Evolutionary conservation across 30 jellyfish, hydroid and myxozoan genomes (phyloP).

Genomic region (Nemopilema nomurai): DNA sequence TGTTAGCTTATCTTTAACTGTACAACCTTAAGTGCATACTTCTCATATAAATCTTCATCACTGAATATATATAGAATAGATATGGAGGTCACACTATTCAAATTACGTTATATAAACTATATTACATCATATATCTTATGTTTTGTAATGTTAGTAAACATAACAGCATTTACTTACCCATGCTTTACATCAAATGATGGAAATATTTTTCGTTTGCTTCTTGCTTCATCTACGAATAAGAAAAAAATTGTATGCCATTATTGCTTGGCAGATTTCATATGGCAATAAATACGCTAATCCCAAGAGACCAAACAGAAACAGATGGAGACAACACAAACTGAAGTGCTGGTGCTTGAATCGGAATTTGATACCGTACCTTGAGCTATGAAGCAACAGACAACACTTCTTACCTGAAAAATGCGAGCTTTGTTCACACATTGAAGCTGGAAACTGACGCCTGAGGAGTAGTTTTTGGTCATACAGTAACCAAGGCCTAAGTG

Average conservation of each 20-base stretch:
- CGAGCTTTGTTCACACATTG: not conserved
- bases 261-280: too few relatives aligned
- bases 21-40: too few relatives aligned
- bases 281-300: not conserved
- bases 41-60: too few relatives aligned
- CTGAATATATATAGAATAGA: too few relatives aligned
- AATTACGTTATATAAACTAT: too few relatives aligned
- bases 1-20: too few relatives aligned
- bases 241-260: too few relatives aligned
- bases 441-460: not conserved
- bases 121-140: too few relatives aligned
- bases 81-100: too few relatives aligned
- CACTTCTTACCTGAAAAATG: not conserved
- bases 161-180: not conserved
- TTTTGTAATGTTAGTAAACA: too few relatives aligned
- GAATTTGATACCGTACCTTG: not conserved
- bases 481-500: not conserved
- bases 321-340: not conserved
- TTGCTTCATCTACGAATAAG: not conserved
- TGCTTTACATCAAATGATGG: not conserved
- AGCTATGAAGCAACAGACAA: not conserved
- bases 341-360: not conserved
- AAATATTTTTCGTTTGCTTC: not conserved
- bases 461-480: not conserved
- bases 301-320: not conserved